These are phyloP conservation scores for Idaea dimidiata DNA, from an alignment of 2,888 invertebrate genomes.

Conservation along the genomic window DNA sequence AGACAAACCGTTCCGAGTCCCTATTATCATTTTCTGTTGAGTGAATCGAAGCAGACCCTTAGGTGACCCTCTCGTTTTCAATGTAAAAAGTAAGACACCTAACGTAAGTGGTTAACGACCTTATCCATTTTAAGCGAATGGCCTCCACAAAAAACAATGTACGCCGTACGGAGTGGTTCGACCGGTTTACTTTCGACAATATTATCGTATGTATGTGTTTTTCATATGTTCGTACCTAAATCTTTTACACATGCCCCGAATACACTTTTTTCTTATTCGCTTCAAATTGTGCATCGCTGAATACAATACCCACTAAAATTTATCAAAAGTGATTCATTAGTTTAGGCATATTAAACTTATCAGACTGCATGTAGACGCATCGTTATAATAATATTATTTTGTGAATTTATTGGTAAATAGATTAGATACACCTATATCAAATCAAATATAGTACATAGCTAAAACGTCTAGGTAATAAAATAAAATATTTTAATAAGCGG, in stretches of 20 bases:
- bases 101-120: constrained; percentile 22
- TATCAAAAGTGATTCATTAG: too few relatives aligned
- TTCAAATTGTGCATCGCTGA: too few relatives aligned
- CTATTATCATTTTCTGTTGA: constrained; percentile 62
- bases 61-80: constrained; percentile 22
- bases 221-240: not conserved
- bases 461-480: too few relatives aligned
- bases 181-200: not conserved
- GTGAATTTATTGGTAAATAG: too few relatives aligned
- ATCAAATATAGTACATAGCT: too few relatives aligned
- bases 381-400: too few relatives aligned
- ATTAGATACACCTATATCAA: too few relatives aligned
- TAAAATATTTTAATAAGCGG: too few relatives aligned
- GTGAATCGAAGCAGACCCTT: constrained; percentile 35
- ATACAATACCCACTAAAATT: too few relatives aligned
- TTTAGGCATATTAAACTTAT: too few relatives aligned
- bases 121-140: constrained; percentile 19
- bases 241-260: not conserved
- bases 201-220: not conserved
- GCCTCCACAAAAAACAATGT: constrained; percentile 2
- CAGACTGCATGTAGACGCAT: too few relatives aligned
- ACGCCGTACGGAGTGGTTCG: not conserved
- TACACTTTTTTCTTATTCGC: too few relatives aligned
- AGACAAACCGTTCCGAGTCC: constrained; percentile 50
- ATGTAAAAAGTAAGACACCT: constrained; percentile 21